A percentile compares a stretch with the other conserved stretches of the same genome.
Conservation (phyloP, 1,140 invertebrate genomes). For the Drosophila ambigua region DNA sequence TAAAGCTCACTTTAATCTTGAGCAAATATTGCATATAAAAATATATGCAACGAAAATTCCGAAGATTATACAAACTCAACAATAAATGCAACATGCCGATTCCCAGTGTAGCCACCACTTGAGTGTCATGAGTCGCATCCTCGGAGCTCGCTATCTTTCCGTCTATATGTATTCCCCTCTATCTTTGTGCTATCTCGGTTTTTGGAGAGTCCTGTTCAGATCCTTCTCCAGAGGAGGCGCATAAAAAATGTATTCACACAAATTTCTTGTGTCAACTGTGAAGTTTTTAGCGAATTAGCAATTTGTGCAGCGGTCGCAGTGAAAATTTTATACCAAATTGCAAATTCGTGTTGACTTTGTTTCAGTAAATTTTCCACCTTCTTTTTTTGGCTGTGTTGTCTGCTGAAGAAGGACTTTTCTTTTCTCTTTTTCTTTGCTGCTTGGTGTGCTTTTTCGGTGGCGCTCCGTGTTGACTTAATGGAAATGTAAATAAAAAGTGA, state of each 20-base stretch:
- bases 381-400: conserved; percentile 11
- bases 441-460: conserved; percentile 15
- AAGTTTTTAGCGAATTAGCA: conserved; percentile 61
- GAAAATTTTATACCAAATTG: conserved; percentile 70
- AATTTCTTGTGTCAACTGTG: conserved; percentile 72
- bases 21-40: no score
- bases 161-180: not conserved
- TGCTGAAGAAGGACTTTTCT: conserved; percentile 24
- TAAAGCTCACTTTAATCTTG: no score
- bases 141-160: conserved; percentile 17
- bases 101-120: conserved; percentile 3
- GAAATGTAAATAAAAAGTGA: conserved; percentile 62
- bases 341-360: conserved; percentile 71
- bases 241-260: conserved; percentile 68
- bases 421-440: conserved; percentile 31
- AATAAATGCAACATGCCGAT: not conserved
- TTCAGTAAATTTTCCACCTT: conserved; percentile 42
- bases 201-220: not conserved
- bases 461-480: conserved; percentile 50
- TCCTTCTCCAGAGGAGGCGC: conserved; percentile 17
- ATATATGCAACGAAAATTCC: no score
- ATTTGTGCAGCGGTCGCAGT: conserved; percentile 57
- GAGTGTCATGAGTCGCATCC: conserved; percentile 17
- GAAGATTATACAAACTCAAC: no score
- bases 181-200: not conserved